Conservation (phyloP, 2,113 vertebrate species). For the Camelus dromedarius region DNA sequence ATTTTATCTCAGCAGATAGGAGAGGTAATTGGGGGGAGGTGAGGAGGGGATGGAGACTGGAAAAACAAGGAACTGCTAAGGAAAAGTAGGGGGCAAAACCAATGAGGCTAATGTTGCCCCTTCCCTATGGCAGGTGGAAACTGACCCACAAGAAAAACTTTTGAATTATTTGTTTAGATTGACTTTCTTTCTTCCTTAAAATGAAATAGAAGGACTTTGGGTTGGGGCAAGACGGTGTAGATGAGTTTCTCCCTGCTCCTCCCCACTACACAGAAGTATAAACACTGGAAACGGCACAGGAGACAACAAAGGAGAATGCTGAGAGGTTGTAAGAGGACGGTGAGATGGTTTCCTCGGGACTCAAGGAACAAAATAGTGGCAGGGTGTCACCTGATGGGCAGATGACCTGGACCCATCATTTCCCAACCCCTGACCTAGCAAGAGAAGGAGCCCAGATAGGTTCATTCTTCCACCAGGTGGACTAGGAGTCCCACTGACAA, state of each 20-base stretch:
- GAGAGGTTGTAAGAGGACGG: not conserved
- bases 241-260: not conserved
- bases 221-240: not conserved
- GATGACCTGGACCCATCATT: not conserved
- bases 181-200: not conserved
- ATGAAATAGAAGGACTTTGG: not conserved
- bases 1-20: not conserved
- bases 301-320: not conserved
- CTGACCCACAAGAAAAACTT: not conserved
- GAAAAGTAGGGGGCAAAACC: not conserved
- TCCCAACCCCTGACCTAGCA: not conserved
- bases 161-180: not conserved
- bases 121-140: not conserved
- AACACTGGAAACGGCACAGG: not conserved
- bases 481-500: not conserved
- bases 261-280: too few relatives aligned
- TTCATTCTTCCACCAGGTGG: not conserved
- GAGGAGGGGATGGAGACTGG: too few relatives aligned
- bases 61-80: not conserved
- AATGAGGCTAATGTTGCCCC: not conserved
- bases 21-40: not conserved
- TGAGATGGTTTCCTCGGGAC: not conserved
- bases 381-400: not conserved
- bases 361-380: not conserved
- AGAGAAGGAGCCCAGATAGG: not conserved